Evolutionary conservation across 2,113 vertebrate genomes (phyloP).

Genomic region (Istiophorus platypterus): DNA sequence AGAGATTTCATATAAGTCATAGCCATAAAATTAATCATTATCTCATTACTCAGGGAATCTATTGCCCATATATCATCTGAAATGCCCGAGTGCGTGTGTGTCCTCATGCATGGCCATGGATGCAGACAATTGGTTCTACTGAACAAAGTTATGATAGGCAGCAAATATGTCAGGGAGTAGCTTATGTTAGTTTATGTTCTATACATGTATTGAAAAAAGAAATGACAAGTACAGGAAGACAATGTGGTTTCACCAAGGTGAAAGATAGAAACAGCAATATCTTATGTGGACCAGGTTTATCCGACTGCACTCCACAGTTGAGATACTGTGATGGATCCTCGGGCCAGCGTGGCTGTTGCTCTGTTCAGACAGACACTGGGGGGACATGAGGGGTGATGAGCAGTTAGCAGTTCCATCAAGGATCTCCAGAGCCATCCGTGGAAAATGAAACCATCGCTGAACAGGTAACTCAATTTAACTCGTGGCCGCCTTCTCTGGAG

Average conservation of each 20-base stretch:
- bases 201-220: not conserved
- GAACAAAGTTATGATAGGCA: not conserved
- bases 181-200: slow-evolving; percentile 12
- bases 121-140: not conserved
- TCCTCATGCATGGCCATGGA: slow-evolving; percentile 1
- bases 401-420: slow-evolving; percentile 82
- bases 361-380: slow-evolving; percentile 65
- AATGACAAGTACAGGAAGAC: not conserved
- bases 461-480: slow-evolving; percentile 85
- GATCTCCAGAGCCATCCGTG: slow-evolving; percentile 74
- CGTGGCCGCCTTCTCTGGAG: slow-evolving; percentile 70
- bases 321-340: slow-evolving; percentile 59
- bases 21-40: slow-evolving; percentile 56
- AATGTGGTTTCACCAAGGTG: not conserved
- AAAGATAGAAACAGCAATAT: slow-evolving; percentile 17
- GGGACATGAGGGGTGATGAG: slow-evolving; percentile 74
- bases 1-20: slow-evolving; percentile 41
- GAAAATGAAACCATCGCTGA: slow-evolving; percentile 83
- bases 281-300: slow-evolving; percentile 30
- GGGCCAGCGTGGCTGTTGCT: slow-evolving; percentile 53
- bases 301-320: slow-evolving; percentile 33
- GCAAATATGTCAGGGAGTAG: not conserved
- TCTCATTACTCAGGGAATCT: slow-evolving; percentile 45
- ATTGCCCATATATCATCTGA: slow-evolving; percentile 26
- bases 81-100: slow-evolving; percentile 13